Evolutionary conservation across 2,888 invertebrate genomes (phyloP).

Genomic region (Andrena hattorfiana): DNA sequence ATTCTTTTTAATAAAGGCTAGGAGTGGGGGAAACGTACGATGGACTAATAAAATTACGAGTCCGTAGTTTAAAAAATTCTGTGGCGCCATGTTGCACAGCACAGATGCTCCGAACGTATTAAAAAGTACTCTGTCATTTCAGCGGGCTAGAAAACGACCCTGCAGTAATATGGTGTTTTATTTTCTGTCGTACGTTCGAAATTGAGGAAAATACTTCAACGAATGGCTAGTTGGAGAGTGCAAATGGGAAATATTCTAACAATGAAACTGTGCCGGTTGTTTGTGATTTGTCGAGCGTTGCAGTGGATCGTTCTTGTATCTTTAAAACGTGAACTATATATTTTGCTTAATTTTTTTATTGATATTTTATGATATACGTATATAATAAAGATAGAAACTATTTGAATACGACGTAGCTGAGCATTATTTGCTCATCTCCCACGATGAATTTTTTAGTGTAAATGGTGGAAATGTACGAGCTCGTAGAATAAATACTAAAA

Average conservation of each 20-base stretch:
- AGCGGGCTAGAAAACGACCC: neutral
- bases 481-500: neutral
- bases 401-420: no score
- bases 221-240: neutral
- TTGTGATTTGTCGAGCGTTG: neutral
- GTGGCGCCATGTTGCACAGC: neutral
- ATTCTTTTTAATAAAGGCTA: constrained; percentile 5
- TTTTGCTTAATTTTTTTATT: no score
- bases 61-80: neutral
- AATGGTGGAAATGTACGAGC: neutral
- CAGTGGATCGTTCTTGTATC: neutral
- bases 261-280: neutral
- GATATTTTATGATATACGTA: no score
- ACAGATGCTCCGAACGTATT: constrained; percentile 10
- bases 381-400: no score
- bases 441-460: neutral
- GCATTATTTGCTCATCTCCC: no score
- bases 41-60: neutral
- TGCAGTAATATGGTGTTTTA: neutral
- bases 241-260: neutral
- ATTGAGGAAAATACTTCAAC: neutral
- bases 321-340: no score
- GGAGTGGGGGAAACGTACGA: no score
- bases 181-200: neutral
- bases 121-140: constrained; percentile 6